These are phyloP conservation scores for Sarcophaga peregrina DNA, from an alignment of 1,140 invertebrate genomes.

Conservation along the genomic window DNA sequence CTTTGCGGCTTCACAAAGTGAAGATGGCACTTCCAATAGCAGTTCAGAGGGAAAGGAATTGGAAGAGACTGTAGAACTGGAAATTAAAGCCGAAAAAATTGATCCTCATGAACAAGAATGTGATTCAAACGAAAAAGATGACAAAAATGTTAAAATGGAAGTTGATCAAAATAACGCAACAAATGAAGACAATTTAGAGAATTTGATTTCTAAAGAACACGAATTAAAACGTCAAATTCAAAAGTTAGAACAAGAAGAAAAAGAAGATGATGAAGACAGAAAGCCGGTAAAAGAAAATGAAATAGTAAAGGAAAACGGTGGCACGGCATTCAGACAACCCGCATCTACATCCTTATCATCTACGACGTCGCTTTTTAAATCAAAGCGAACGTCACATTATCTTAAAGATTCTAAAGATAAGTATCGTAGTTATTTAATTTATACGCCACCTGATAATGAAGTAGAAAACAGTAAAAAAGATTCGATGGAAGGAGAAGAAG, in stretches of 20 bases:
- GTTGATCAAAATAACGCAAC: conserved; percentile 44
- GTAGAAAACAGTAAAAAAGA: conserved; percentile 11
- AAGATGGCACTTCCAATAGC: neutral
- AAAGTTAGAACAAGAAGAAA: conserved; percentile 32
- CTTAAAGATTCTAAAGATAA: neutral
- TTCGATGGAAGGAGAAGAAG: neutral
- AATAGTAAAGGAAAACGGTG: neutral
- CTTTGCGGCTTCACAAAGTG: conserved; percentile 55
- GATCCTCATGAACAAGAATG: conserved; percentile 8
- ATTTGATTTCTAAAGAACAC: conserved; percentile 35
- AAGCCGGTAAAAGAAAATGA: neutral
- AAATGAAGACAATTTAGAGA: conserved; percentile 46
- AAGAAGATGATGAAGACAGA: neutral
- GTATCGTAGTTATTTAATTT: conserved; percentile 16
- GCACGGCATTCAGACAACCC: neutral
- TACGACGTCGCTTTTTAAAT: neutral
- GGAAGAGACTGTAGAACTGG: conserved; percentile 10
- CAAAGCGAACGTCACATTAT: conserved; percentile 28
- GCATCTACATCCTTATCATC: neutral
- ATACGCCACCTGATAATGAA: neutral
- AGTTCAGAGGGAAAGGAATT: conserved; percentile 13
- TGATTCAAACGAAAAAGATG: neutral
- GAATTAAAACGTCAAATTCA: conserved; percentile 21
- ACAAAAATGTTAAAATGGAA: neutral
- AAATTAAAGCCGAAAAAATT: conserved; percentile 2